These are phyloP conservation scores for Tuberolachnus salignus DNA, from an alignment of 2,888 invertebrate species.

Conservation along the genomic window DNA sequence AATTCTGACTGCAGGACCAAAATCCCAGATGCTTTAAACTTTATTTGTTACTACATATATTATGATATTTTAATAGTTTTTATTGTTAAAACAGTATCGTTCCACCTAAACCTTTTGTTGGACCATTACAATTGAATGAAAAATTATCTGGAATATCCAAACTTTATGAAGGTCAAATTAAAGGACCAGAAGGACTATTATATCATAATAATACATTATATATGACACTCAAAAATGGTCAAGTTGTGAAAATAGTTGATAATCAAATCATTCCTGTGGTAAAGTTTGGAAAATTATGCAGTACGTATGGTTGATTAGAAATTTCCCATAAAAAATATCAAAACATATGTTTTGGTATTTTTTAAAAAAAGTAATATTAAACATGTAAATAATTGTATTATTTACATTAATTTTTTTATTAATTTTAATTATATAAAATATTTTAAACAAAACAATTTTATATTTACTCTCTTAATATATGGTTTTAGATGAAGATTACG, in stretches of 20 bases:
- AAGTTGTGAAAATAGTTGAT: conserved; percentile 76
- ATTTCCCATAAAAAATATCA: no score
- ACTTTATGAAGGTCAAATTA: conserved; percentile 72
- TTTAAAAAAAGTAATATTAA: no score
- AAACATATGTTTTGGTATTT: no score
- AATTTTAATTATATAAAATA: no score
- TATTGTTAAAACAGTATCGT: neutral
- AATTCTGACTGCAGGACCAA: no score
- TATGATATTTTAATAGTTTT: neutral
- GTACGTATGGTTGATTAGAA: no score
- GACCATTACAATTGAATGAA: conserved; percentile 69
- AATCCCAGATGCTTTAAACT: no score
- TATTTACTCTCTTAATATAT: conserved; percentile 54
- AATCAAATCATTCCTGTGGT: conserved; percentile 76
- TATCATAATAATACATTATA: conserved; percentile 78
- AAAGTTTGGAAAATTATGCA: conserved; percentile 79
- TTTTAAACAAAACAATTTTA: no score
- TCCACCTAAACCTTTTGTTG: conserved; percentile 65
- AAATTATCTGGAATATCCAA: conserved; percentile 73
- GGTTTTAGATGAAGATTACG: conserved; percentile 70
- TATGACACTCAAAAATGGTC: conserved; percentile 78
- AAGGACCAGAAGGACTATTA: conserved; percentile 83
- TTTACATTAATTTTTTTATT: no score
- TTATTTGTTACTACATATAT: no score
- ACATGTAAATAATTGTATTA: conserved; percentile 15